Evolutionary conservation across 1,140 invertebrate species (phyloP), one percentile per base, ranked within the genome.

Genomic region (Drosophila athabasca): DNA sequence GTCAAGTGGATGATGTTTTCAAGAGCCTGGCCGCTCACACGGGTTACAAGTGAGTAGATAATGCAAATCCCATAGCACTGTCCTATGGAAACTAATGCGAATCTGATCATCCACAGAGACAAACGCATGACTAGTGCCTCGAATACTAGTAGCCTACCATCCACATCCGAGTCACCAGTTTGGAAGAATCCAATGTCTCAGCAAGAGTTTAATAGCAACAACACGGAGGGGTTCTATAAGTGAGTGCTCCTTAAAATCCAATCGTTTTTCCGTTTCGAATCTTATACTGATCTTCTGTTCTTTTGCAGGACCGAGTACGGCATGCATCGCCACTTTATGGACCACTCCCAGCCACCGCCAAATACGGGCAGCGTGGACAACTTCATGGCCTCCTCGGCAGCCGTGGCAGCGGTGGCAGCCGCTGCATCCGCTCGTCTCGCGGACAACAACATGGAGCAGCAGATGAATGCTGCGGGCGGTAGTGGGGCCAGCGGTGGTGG

Each of bases 181-280:
- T 91, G 90, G 90, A 91, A 91, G 74, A 91, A 91, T 91, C 87
- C 88, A 91, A 91, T 91, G 90, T 91, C 90, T 82, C 90, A 91
- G 46, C 90, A 91, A 91, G 90, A 91, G 75, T 91, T 91, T 54
- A 91, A 91, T 54, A 91, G 87, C 46, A 91, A 90, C 78, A 91
- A 91, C 55, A 79, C 90, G 80, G 90, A 91, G 79, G 90, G 90
- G 70, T 91, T 91, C 81, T 91, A 91, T 62, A 91, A 91, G 90
- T 91, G 54, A 65, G 75, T 44, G 1, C n/a, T 26, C 4, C 24
- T 26, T 26, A 6, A 3, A 7, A 1, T 1, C 5, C 13, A 0
- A 15, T 4, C 11, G n/a, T 4, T 43, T 3, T 9, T 31, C 8
- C 9, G 31, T 6, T 22, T 1, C 1, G 0, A 17, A 24, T 13